phyloP scores from a whole-genome alignment of 2,797 vertebrate genomes.

The Lepus oiostolus region DNA sequence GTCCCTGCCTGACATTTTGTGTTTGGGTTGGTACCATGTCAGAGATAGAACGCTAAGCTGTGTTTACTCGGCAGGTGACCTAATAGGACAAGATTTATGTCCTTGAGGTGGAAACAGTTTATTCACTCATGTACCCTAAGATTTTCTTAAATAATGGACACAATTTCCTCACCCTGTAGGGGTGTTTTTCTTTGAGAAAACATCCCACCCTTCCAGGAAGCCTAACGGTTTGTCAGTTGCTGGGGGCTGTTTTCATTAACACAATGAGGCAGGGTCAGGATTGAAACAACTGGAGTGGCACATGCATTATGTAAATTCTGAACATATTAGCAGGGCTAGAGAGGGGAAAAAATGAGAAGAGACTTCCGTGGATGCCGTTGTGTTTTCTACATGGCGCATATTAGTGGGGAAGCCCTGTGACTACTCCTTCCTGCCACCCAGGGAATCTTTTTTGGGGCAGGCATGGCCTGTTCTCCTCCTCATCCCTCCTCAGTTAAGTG shows the following conservation, averaged over 20 bases:
- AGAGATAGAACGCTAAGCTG: constrained; percentile 21
- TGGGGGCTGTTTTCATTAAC: background rate
- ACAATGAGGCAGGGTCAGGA: background rate
- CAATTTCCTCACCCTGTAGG: constrained; percentile 5
- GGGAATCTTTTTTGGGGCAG: background rate
- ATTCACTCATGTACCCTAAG: constrained; percentile 50
- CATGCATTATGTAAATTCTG: too few relatives aligned
- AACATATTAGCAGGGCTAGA: background rate
- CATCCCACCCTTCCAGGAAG: background rate
- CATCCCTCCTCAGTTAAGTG: background rate
- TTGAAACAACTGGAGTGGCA: background rate
- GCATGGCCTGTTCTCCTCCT: background rate
- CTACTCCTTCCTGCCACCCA: background rate
- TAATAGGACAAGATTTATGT: constrained; percentile 45
- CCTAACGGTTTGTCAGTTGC: background rate
- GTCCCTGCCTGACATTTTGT: constrained; percentile 6
- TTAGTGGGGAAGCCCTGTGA: background rate
- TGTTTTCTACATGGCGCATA: background rate
- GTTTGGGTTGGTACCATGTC: background rate
- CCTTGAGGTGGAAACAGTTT: background rate
- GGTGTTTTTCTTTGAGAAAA: constrained; percentile 2
- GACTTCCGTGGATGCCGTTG: rapidly evolving
- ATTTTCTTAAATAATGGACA: constrained; percentile 38
- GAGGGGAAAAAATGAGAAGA: background rate
- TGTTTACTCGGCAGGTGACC: constrained; percentile 54